phyloP scores from a whole-genome alignment of 2,888 invertebrate genomes.

The Exocentrus adspersus region DNA sequence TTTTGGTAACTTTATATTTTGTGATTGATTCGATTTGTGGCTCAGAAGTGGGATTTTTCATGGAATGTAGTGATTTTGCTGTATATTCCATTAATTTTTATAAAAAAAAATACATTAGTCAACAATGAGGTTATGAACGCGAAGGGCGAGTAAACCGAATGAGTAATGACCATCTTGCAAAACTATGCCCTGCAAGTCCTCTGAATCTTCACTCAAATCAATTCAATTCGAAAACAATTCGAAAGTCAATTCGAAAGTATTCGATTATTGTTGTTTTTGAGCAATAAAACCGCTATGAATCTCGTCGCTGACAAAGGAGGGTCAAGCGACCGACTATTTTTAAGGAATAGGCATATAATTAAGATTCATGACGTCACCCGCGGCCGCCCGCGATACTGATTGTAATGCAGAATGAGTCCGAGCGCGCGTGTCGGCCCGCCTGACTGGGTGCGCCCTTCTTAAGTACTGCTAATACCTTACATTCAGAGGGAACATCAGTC shows the following conservation, averaged over 20 bases:
- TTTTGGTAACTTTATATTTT: no score
- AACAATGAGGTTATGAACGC: no score
- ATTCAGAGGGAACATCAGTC: conserved; percentile 24
- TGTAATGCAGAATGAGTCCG: conserved; percentile 57
- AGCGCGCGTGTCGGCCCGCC: conserved; percentile 60
- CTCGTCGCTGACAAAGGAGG: conserved; percentile 22
- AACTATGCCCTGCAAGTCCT: no score
- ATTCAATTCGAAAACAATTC: no score
- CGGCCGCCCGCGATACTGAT: conserved; percentile 57
- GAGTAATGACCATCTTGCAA: no score
- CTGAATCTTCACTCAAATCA: not conserved
- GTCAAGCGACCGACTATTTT: conserved; percentile 22
- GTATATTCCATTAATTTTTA: no score
- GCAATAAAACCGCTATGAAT: conserved; percentile 18
- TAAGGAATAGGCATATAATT: conserved; percentile 47
- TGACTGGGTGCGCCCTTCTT: conserved; percentile 57
- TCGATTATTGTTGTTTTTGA: conserved; percentile 10
- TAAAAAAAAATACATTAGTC: no score
- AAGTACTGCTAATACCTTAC: conserved; percentile 54
- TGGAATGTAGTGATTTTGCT: no score
- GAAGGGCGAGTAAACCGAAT: no score
- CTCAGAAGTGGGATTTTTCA: no score
- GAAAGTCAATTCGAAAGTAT: conserved; percentile 7
- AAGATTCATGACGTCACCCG: conserved; percentile 54
- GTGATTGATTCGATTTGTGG: no score